A percentile compares a stretch with the other conserved stretches of the same genome.
Evolutionary conservation across 2,797 vertebrate genomes (phyloP).

Genomic region (Oreonectes daqikongensis): DNA sequence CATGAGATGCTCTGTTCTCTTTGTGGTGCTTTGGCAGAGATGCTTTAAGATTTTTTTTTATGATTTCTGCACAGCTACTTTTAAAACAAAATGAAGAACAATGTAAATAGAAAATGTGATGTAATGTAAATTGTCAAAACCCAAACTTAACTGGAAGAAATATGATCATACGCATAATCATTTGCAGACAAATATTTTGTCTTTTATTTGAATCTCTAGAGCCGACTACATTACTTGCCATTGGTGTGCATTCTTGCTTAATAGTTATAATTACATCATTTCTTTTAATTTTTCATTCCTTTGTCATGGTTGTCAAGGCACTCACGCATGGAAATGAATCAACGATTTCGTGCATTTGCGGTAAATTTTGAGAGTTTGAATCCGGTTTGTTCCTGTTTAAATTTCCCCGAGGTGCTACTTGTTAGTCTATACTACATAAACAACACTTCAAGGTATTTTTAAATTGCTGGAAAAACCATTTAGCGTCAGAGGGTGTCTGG

Average conservation of each 20-base stretch:
- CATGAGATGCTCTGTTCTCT: conserved; percentile 3
- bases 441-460: conserved; percentile 64
- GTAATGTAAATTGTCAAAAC: background rate
- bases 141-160: background rate
- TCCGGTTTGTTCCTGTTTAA: conserved; percentile 62
- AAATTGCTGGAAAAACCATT: conserved; percentile 74
- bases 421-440: conserved; percentile 71
- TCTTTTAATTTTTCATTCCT: background rate
- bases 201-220: background rate
- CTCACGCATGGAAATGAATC: background rate
- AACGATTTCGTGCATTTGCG: conserved; percentile 6
- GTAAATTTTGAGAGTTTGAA: conserved; percentile 56
- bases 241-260: background rate
- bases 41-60: background rate
- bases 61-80: background rate
- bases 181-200: background rate
- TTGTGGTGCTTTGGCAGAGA: conserved; percentile 12
- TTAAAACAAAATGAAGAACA: background rate
- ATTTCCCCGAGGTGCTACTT: conserved; percentile 72
- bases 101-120: background rate
- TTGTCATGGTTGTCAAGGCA: background rate
- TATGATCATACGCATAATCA: background rate
- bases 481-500: conserved; percentile 56
- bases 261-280: conserved; percentile 1
- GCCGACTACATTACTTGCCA: background rate